Evolutionary conservation across 2,113 vertebrate genomes (phyloP).

Genomic region (Myrmecophaga tridactyla): DNA sequence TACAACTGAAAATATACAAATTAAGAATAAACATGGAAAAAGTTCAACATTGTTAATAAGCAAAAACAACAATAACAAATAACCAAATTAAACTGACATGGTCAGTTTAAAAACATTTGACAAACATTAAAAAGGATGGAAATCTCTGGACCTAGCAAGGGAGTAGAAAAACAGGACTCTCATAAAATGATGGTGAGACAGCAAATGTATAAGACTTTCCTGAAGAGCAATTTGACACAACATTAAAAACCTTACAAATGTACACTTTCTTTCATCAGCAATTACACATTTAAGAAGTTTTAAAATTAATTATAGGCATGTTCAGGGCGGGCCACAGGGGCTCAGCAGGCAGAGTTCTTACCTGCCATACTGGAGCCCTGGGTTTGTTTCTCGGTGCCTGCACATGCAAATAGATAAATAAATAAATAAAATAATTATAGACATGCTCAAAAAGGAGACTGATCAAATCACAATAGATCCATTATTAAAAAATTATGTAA

Average conservation of each 20-base stretch:
- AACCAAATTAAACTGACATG: background rate
- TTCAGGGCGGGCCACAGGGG: too few relatives aligned
- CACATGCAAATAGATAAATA: too few relatives aligned
- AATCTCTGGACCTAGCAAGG: background rate
- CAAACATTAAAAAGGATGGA: background rate
- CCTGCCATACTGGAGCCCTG: too few relatives aligned
- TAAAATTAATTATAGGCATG: background rate
- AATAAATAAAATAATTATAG: too few relatives aligned
- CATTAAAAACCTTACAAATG: background rate
- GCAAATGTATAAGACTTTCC: background rate
- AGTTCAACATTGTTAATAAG: background rate
- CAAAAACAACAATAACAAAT: background rate
- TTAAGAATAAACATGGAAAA: background rate
- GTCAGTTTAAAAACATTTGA: background rate
- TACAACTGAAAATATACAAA: background rate
- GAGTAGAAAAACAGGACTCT: background rate
- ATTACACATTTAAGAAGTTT: background rate
- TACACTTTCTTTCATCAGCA: background rate
- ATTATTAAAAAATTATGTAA: background rate
- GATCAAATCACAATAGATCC: background rate
- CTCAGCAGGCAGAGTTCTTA: too few relatives aligned
- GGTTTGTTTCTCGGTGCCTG: too few relatives aligned
- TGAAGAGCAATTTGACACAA: background rate
- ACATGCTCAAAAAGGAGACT: background rate
- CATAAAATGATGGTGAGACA: background rate